Evolutionary conservation across 30 jellyfish, hydroid and myxozoan genomes (phyloP).

Genomic region (Aurelia aurita complex sp. Pacific): DNA sequence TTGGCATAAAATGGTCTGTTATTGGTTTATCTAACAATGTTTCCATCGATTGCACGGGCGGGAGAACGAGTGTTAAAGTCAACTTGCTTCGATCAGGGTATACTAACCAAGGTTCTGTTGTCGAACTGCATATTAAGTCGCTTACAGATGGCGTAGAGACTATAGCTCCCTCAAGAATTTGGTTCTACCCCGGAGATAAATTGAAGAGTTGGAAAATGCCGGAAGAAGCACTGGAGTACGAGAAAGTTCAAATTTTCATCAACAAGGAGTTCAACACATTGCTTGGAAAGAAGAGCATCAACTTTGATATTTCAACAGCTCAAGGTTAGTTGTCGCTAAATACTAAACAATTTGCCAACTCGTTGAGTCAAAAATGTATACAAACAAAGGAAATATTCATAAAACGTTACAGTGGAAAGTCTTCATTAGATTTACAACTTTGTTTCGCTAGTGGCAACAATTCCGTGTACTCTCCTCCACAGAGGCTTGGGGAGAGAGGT

Average conservation of each 20-base stretch:
- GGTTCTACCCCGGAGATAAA: slow-evolving; percentile 54
- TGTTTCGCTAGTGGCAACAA: too few species aligned
- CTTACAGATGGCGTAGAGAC: slow-evolving; percentile 17
- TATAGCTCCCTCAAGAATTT: slow-evolving; percentile 30
- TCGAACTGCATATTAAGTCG: slow-evolving; percentile 30
- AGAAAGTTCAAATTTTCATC: slow-evolving; percentile 27
- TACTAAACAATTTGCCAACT: too few species aligned
- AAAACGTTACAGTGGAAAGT: too few species aligned
- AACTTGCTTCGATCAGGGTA: slow-evolving; percentile 38
- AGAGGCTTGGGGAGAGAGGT: too few species aligned
- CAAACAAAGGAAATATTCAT: too few species aligned
- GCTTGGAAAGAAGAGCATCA: slow-evolving; percentile 34
- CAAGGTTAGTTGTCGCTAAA: slow-evolving; percentile 9
- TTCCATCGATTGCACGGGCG: slow-evolving; percentile 11
- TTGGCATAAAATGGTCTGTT: slow-evolving; percentile 59
- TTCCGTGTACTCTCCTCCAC: too few species aligned
- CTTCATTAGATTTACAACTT: too few species aligned
- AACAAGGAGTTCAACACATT: slow-evolving; percentile 56
- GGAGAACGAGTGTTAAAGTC: slow-evolving; percentile 14
- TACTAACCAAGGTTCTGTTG: slow-evolving; percentile 48
- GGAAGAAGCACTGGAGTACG: slow-evolving; percentile 36
- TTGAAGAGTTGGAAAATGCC: slow-evolving; percentile 28
- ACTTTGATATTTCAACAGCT: slow-evolving; percentile 29
- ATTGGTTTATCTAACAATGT: slow-evolving; percentile 24
- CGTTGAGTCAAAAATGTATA: too few species aligned